Conservation (phyloP, 2,113 vertebrate genomes). For the Calcarius ornatus region DNA sequence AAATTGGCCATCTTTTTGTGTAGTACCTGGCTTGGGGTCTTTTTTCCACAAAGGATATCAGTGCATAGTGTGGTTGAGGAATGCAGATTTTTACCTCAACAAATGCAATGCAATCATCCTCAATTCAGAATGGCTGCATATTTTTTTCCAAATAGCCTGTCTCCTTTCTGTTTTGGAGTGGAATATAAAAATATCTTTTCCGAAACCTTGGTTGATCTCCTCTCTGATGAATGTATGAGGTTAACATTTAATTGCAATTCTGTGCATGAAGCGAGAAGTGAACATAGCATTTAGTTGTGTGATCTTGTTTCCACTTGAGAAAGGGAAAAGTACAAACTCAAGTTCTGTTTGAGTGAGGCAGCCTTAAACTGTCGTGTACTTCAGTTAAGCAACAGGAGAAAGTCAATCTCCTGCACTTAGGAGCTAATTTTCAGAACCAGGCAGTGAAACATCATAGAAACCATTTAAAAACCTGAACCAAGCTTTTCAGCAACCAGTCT, state of each 20-base stretch:
- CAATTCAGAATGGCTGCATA: not conserved
- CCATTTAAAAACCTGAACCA: not conserved
- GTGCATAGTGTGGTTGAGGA: not conserved
- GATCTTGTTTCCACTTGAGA: not conserved
- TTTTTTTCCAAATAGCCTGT: not conserved
- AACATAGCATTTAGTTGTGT: not conserved
- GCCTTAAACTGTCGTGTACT: not conserved
- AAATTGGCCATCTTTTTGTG: not conserved
- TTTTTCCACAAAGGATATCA: not conserved
- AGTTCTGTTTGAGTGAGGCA: not conserved
- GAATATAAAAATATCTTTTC: not conserved
- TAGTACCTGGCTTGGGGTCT: not conserved
- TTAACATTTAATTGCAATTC: not conserved
- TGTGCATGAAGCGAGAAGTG: not conserved
- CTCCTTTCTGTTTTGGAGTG: not conserved
- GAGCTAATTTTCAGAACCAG: not conserved
- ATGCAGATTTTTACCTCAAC: not conserved
- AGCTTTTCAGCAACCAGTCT: not conserved
- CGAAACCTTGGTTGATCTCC: not conserved
- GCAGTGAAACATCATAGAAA: not conserved
- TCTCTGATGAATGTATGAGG: not conserved
- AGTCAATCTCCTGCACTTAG: not conserved
- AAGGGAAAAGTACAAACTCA: not conserved
- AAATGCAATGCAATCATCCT: not conserved
- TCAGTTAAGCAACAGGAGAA: not conserved